Evolutionary conservation across 2,113 vertebrate genomes (phyloP).

Genomic region (Actenoides hombroni): DNA sequence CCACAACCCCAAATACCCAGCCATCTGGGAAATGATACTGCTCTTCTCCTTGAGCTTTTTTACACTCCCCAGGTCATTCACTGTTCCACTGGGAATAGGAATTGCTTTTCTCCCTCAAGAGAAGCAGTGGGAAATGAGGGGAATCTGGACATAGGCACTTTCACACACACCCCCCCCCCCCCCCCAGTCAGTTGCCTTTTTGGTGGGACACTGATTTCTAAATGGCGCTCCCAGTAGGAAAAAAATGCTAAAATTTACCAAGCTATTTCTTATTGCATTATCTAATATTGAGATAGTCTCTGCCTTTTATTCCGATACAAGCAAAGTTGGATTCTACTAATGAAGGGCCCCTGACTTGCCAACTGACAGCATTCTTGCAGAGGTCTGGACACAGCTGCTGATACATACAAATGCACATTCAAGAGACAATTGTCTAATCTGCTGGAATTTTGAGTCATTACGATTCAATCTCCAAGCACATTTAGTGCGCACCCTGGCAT

Average conservation of each 20-base stretch:
- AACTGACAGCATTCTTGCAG: neutral
- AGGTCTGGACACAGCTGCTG: conserved; percentile 5
- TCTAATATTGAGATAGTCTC: neutral
- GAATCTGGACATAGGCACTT: neutral
- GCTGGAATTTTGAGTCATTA: conserved; percentile 15
- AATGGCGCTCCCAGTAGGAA: neutral
- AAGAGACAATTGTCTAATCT: conserved; percentile 39
- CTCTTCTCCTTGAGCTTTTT: neutral
- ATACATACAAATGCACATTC: neutral
- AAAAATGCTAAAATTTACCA: neutral
- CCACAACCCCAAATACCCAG: neutral
- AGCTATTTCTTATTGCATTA: neutral
- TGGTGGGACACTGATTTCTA: neutral
- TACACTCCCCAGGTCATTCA: neutral
- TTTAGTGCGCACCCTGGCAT: neutral
- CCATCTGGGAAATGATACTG: neutral
- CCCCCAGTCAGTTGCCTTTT: neutral
- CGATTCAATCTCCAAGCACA: neutral
- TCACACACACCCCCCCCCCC: neutral
- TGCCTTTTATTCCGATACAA: neutral
- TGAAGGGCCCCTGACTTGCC: neutral
- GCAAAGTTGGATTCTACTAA: neutral
- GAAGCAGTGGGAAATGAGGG: neutral
- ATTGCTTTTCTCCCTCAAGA: neutral
- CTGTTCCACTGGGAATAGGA: neutral